These are phyloP conservation scores for Eulemur rubriventer DNA, from an alignment of 2,797 vertebrate genomes.

Conservation along the genomic window DNA sequence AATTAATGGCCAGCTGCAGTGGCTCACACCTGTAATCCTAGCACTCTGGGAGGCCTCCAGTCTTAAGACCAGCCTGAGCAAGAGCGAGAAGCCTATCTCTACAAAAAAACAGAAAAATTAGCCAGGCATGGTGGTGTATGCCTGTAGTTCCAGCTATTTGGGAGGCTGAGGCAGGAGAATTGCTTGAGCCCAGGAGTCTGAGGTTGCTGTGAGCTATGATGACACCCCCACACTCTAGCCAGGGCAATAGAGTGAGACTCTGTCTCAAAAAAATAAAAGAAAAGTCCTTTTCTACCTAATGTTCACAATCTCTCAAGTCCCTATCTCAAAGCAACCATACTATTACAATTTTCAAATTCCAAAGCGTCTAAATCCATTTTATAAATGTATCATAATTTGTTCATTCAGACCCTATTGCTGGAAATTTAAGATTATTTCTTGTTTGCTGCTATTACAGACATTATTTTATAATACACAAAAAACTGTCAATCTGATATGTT, in stretches of 20 bases:
- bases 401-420: not conserved
- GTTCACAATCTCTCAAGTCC: not conserved
- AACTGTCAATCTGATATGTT: not conserved
- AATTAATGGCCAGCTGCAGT: not conserved
- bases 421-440: not conserved
- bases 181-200: not conserved
- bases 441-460: not conserved
- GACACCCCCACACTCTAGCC: not conserved
- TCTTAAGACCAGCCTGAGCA: not conserved
- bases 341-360: not conserved
- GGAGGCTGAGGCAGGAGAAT: not conserved
- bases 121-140: not conserved
- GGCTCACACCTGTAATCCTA: not conserved
- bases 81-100: not conserved
- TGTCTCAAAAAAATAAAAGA: not conserved
- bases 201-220: not conserved
- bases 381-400: not conserved
- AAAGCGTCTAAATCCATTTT: not conserved
- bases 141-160: not conserved
- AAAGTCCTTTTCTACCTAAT: not conserved
- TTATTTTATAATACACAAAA: not conserved
- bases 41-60: not conserved
- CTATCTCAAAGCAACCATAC: not conserved
- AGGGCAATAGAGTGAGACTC: not conserved
- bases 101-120: not conserved